These are phyloP conservation scores for Allygus modestus DNA, from an alignment of 2,888 invertebrate species.

Conservation along the genomic window DNA sequence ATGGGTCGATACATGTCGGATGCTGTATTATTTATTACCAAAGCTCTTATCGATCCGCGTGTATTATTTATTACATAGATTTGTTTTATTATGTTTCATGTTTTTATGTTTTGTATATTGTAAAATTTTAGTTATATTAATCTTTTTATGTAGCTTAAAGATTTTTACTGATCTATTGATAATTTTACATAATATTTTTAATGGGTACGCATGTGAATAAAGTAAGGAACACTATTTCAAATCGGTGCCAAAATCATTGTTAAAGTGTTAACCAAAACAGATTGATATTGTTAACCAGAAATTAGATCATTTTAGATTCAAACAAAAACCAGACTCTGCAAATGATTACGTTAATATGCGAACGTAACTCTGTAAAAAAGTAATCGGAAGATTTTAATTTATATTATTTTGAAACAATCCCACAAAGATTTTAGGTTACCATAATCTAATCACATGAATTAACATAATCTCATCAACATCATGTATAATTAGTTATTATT, in stretches of 20 bases:
- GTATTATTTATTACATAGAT: constrained; percentile 38
- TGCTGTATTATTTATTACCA: constrained; percentile 44
- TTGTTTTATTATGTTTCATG: constrained; percentile 16
- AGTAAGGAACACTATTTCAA: neutral
- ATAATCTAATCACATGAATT: neutral
- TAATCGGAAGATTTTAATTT: no score
- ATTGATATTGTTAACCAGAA: neutral
- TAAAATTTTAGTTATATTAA: constrained; percentile 32
- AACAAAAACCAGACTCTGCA: no score
- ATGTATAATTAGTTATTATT: neutral
- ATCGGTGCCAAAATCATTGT: constrained; percentile 6
- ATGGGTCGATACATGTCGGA: constrained; percentile 7
- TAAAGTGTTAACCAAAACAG: neutral
- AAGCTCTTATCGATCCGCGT: constrained; percentile 6
- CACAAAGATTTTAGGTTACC: neutral
- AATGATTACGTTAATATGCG: no score
- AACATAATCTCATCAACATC: neutral
- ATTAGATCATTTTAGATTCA: neutral
- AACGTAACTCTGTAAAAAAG: no score
- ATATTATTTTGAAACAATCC: neutral
- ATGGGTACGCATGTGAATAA: neutral
- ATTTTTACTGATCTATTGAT: neutral
- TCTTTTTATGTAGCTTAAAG: neutral
- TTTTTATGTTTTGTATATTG: constrained; percentile 43
- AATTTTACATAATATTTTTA: constrained; percentile 22